Percentiles rank a stretch among this genome's conserved stretches.
Evolutionary conservation across 1,140 invertebrate genomes (phyloP).

Genomic region (Scaptodrosophila lebanonensis): DNA sequence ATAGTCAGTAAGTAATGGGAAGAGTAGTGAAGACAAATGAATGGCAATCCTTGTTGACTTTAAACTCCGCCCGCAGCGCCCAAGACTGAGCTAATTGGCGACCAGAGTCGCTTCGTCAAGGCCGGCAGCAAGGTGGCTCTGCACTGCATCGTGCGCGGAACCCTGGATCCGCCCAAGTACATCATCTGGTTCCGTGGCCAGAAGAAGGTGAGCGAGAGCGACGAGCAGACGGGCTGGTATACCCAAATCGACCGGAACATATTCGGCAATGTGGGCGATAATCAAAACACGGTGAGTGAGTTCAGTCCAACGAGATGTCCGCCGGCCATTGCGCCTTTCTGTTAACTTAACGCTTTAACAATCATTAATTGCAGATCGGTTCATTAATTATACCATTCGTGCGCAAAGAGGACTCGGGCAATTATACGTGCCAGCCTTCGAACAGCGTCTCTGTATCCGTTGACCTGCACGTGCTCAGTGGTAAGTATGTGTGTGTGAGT

Average conservation of each 20-base stretch:
- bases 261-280: constrained; percentile 66
- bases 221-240: constrained; percentile 70
- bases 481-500: constrained; percentile 43
- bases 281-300: constrained; percentile 68
- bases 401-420: constrained; percentile 74
- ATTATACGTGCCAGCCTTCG: constrained; percentile 76
- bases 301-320: constrained; percentile 11
- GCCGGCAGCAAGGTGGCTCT: constrained; percentile 80
- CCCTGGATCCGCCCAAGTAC: constrained; percentile 80
- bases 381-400: constrained; percentile 84
- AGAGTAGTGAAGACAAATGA: too few species aligned
- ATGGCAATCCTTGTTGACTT: neutral
- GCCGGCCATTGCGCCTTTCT: constrained; percentile 2
- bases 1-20: constrained; percentile 82
- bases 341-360: constrained; percentile 20
- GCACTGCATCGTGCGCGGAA: constrained; percentile 80
- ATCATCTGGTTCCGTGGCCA: constrained; percentile 84
- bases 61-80: constrained; percentile 75
- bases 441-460: constrained; percentile 73
- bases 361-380: constrained; percentile 69
- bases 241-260: constrained; percentile 72
- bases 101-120: constrained; percentile 80
- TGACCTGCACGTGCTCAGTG: constrained; percentile 74
- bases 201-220: constrained; percentile 79
- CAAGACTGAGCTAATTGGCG: constrained; percentile 80